These are phyloP conservation scores for Grus americana DNA, from an alignment of 2,113 vertebrate species.

Conservation along the genomic window DNA sequence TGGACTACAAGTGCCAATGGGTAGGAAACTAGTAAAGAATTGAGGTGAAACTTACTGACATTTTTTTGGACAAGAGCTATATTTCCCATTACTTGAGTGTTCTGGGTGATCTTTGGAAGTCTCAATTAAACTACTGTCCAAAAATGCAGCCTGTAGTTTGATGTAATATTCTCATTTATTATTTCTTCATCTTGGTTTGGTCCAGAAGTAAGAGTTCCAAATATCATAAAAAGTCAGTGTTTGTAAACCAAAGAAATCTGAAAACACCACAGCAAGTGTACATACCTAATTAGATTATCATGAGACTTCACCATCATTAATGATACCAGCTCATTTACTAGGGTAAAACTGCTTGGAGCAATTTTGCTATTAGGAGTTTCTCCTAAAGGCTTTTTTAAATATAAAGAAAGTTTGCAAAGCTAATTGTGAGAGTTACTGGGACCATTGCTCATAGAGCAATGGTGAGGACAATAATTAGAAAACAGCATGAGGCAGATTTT, in stretches of 20 bases:
- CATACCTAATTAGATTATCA: not conserved
- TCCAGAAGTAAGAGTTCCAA: not conserved
- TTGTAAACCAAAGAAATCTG: not conserved
- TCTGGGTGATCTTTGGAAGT: not conserved
- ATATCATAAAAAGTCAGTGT: not conserved
- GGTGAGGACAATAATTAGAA: not conserved
- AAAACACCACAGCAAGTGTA: not conserved
- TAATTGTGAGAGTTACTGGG: not conserved
- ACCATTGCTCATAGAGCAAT: not conserved
- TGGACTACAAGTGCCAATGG: not conserved
- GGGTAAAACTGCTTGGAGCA: not conserved
- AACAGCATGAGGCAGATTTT: not conserved
- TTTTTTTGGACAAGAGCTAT: not conserved
- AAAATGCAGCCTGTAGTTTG: not conserved
- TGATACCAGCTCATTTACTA: not conserved
- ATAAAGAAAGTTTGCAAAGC: not conserved
- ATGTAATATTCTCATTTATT: not conserved
- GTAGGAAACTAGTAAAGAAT: not conserved
- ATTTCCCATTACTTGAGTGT: not conserved
- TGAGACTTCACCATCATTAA: not conserved
- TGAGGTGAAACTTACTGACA: not conserved
- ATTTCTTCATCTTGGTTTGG: not conserved
- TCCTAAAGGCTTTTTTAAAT: not conserved
- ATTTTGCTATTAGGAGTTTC: not conserved
- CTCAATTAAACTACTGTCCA: not conserved